Percentiles rank a stretch among this genome's conserved stretches.
phyloP scores from a whole-genome alignment of 2,888 invertebrate species.

The Cryptocephalus primarius region DNA sequence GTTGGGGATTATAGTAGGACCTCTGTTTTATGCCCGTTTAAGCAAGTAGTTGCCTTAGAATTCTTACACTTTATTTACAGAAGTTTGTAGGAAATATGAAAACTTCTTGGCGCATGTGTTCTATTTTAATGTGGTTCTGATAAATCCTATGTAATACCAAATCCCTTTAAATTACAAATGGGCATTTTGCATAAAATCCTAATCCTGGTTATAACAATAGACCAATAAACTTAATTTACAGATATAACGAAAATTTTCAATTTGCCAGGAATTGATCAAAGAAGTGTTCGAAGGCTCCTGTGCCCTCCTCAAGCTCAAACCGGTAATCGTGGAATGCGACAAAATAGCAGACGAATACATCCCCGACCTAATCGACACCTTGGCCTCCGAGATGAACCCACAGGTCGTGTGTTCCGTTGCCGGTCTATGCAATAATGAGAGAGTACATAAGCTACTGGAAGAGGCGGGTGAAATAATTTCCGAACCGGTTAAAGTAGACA shows the following conservation, averaged over 20 bases:
- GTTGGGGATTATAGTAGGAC: no score
- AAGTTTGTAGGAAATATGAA: no score
- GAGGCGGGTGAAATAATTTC: slow-evolving; percentile 32
- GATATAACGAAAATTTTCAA: not conserved
- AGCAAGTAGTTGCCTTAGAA: no score
- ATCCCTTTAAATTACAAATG: no score
- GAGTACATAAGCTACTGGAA: slow-evolving; percentile 44
- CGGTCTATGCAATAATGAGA: slow-evolving; percentile 72
- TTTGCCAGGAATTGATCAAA: slow-evolving; percentile 61
- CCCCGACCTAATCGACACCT: slow-evolving; percentile 75
- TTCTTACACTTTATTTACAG: no score
- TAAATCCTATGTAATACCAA: no score
- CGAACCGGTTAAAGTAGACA: slow-evolving; percentile 5
- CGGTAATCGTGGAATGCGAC: slow-evolving; percentile 64
- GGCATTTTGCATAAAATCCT: no score
- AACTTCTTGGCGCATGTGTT: no score
- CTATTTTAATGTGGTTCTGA: no score
- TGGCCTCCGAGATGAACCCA: slow-evolving; percentile 87
- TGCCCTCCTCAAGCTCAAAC: slow-evolving; percentile 63
- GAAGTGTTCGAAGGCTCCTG: slow-evolving; percentile 85
- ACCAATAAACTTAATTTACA: no score
- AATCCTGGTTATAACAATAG: no score
- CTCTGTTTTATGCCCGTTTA: no score
- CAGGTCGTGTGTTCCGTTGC: slow-evolving; percentile 79
- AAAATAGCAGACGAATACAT: slow-evolving; percentile 75